Evolutionary conservation across 2,113 vertebrate genomes (phyloP).

Genomic region (Sarotherodon lohbergeri): DNA sequence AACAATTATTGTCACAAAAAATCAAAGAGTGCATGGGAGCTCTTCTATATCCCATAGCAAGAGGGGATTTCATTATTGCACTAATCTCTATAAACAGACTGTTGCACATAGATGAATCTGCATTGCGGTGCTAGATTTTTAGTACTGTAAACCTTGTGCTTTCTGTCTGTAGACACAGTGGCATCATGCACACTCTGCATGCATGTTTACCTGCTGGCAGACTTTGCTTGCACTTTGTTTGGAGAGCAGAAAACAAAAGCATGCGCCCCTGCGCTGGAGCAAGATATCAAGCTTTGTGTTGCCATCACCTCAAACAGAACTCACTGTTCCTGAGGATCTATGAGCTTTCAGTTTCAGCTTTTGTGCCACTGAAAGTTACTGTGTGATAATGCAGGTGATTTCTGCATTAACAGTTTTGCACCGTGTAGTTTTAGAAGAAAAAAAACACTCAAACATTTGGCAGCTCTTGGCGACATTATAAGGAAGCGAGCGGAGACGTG

Average conservation of each 20-base stretch:
- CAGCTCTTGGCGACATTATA: background rate
- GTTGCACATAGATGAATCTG: background rate
- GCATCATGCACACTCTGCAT: background rate
- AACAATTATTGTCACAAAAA: background rate
- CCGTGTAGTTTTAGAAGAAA: background rate
- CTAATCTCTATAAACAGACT: background rate
- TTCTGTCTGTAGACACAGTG: fast-evolving
- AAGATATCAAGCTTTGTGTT: background rate
- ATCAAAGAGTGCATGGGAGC: fast-evolving
- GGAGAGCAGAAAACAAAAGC: background rate
- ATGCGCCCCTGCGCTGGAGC: fast-evolving
- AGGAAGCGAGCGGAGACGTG: background rate
- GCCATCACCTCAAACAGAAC: background rate
- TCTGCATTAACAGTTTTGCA: background rate
- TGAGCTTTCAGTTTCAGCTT: background rate
- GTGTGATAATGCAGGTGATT: background rate
- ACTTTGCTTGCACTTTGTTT: background rate
- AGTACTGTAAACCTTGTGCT: background rate
- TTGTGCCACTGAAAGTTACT: fast-evolving
- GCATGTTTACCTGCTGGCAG: background rate
- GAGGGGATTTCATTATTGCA: fast-evolving
- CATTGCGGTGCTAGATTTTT: fast-evolving
- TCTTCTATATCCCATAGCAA: background rate
- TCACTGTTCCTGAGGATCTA: fast-evolving
- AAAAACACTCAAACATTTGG: background rate